Evolutionary conservation across 2,797 vertebrate species (phyloP).

Genomic region (Dromococcyx pavoninus): DNA sequence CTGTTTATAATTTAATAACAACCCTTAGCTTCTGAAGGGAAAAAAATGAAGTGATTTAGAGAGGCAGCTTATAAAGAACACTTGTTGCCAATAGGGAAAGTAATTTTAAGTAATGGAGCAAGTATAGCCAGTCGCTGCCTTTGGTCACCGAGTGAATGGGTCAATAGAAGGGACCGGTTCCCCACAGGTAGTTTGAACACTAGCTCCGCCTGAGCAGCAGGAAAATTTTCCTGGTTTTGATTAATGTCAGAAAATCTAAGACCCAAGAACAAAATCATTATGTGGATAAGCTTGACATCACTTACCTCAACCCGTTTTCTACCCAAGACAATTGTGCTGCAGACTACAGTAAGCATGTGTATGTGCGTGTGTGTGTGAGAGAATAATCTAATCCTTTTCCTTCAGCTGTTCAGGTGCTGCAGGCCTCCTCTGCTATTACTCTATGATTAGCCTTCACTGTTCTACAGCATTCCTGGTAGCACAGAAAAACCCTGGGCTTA

Average conservation of each 20-base stretch:
- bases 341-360: neutral
- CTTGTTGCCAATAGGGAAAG: neutral
- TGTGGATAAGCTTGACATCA: neutral
- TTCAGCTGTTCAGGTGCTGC: neutral
- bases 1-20: neutral
- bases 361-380: neutral
- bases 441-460: neutral
- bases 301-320: neutral
- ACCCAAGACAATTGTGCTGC: neutral
- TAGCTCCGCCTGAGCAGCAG: neutral
- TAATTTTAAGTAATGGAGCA: neutral
- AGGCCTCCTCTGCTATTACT: neutral
- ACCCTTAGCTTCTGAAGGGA: neutral
- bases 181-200: neutral
- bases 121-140: accelerated
- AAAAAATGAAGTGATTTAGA: neutral
- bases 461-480: neutral
- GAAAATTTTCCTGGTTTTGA: neutral
- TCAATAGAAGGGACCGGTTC: neutral
- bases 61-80: neutral
- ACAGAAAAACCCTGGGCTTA: neutral
- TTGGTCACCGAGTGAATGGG: neutral
- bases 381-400: neutral
- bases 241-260: neutral
- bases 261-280: neutral